Percentiles rank a stretch among this genome's conserved stretches.
phyloP scores from a whole-genome alignment of 2,888 invertebrate genomes.

The Pheosia tremula region DNA sequence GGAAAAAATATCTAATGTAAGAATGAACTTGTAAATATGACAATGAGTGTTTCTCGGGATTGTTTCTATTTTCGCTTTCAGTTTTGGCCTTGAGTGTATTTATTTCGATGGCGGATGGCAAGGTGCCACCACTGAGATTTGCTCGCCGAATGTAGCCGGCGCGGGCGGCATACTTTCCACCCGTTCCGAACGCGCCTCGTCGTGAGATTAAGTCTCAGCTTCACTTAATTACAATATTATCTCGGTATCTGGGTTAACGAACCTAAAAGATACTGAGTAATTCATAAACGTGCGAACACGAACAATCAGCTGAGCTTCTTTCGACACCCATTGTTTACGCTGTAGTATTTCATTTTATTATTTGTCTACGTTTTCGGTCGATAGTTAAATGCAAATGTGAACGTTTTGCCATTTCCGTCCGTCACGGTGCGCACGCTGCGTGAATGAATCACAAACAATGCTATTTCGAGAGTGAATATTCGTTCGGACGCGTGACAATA shows the following conservation, averaged over 20 bases:
- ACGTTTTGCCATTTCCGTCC: conserved; percentile 73
- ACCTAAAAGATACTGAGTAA: conserved; percentile 61
- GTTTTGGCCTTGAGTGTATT: conserved; percentile 75
- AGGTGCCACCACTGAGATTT: conserved; percentile 74
- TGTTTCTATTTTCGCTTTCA: conserved; percentile 67
- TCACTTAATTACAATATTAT: conserved; percentile 73
- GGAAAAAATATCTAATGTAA: conserved; percentile 23
- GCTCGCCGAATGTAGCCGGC: conserved; percentile 49
- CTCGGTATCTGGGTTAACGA: conserved; percentile 81
- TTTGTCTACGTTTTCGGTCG: conserved; percentile 45
- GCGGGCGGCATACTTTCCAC: conserved; percentile 67
- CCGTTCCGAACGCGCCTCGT: conserved; percentile 43
- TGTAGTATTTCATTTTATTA: conserved; percentile 48
- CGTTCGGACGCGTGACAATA: conserved; percentile 69
- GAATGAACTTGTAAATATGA: conserved; percentile 36
- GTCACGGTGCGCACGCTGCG: conserved; percentile 74
- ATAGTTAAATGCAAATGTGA: conserved; percentile 61
- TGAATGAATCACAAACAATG: conserved; percentile 76
- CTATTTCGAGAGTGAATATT: conserved; percentile 62
- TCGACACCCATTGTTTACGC: conserved; percentile 63
- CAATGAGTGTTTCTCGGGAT: conserved; percentile 44
- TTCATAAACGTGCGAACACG: conserved; percentile 73
- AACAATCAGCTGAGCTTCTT: conserved; percentile 54
- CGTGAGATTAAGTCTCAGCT: conserved; percentile 55
- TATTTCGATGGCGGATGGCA: conserved; percentile 71